phyloP scores from a whole-genome alignment of 2,888 invertebrate species.

The Amiota mariae region DNA sequence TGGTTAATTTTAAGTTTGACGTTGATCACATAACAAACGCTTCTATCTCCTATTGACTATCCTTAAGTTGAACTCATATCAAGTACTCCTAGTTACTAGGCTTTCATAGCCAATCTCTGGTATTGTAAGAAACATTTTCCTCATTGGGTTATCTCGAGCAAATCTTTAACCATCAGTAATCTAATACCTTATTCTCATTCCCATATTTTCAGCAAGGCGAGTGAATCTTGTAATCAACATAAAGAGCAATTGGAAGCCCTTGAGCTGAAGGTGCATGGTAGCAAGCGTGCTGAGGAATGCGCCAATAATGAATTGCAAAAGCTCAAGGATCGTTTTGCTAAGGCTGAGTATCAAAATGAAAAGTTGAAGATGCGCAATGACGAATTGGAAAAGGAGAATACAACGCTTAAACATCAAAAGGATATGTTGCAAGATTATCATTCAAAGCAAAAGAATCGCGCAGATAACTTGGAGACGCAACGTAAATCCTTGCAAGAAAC shows the following conservation, averaged over 20 bases:
- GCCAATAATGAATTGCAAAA: conserved; percentile 70
- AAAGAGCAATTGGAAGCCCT: conserved; percentile 73
- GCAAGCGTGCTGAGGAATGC: conserved; percentile 70
- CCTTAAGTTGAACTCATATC: too few relatives aligned
- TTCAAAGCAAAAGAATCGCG: conserved; percentile 75
- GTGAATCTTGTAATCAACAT: conserved; percentile 35
- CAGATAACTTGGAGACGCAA: conserved; percentile 76
- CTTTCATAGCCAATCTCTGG: too few relatives aligned
- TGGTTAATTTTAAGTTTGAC: too few relatives aligned
- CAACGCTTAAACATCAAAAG: conserved; percentile 75
- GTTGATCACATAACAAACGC: too few relatives aligned
- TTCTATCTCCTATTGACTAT: too few relatives aligned
- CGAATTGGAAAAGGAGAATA: conserved; percentile 78
- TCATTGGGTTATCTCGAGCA: too few relatives aligned
- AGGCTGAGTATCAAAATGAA: conserved; percentile 75
- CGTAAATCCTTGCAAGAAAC: conserved; percentile 75
- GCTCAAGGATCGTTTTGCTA: conserved; percentile 73
- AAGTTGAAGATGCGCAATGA: conserved; percentile 75
- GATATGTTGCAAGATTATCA: conserved; percentile 75
- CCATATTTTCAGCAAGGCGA: conserved; percentile 42
- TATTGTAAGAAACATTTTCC: too few relatives aligned
- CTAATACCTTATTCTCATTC: too few relatives aligned
- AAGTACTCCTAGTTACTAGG: not conserved
- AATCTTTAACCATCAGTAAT: too few relatives aligned
- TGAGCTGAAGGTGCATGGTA: conserved; percentile 68